A percentile compares a stretch with the other conserved stretches of the same genome.
Conservation (phyloP, 2,113 vertebrate genomes). For the Semicossyphus pulcher region DNA sequence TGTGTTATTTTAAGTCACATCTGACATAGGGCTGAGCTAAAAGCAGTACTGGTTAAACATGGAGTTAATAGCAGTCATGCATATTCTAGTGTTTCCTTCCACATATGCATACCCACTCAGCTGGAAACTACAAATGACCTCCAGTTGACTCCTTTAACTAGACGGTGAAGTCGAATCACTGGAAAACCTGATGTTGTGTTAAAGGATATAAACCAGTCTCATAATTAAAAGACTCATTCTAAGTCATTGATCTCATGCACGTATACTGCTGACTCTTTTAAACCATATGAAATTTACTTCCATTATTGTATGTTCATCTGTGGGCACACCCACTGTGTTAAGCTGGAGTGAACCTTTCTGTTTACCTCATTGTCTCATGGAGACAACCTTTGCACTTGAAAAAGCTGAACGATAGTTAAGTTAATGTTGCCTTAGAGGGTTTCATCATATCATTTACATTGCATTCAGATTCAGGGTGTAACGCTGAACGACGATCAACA, state of each 20-base stretch:
- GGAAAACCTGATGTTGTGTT: slow-evolving; percentile 28
- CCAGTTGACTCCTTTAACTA: slow-evolving; percentile 67
- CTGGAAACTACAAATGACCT: slow-evolving; percentile 69
- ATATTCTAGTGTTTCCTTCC: slow-evolving; percentile 71
- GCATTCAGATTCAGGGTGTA: slow-evolving; percentile 74
- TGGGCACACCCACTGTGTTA: background rate
- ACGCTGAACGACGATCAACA: slow-evolving; percentile 71
- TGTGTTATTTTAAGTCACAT: slow-evolving; percentile 28
- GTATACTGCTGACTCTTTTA: background rate
- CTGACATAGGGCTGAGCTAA: slow-evolving; percentile 19
- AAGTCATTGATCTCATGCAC: slow-evolving; percentile 6
- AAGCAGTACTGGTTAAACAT: slow-evolving; percentile 53
- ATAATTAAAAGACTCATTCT: slow-evolving; percentile 30
- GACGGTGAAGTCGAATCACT: slow-evolving; percentile 25
- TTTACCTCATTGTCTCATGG: slow-evolving; percentile 60
- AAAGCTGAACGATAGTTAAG: slow-evolving; percentile 61
- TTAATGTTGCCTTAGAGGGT: slow-evolving; percentile 75
- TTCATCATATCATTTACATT: slow-evolving; percentile 85
- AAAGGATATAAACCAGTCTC: slow-evolving; percentile 3
- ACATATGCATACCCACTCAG: slow-evolving; percentile 63
- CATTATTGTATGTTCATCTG: background rate
- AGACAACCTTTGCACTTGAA: slow-evolving; percentile 66
- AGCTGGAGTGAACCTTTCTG: slow-evolving; percentile 6
- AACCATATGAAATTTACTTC: slow-evolving; percentile 1
- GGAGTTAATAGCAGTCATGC: slow-evolving; percentile 72